These are phyloP conservation scores for Scyliorhinus canicula DNA, from an alignment of 2,797 vertebrate genomes.

Conservation along the genomic window DNA sequence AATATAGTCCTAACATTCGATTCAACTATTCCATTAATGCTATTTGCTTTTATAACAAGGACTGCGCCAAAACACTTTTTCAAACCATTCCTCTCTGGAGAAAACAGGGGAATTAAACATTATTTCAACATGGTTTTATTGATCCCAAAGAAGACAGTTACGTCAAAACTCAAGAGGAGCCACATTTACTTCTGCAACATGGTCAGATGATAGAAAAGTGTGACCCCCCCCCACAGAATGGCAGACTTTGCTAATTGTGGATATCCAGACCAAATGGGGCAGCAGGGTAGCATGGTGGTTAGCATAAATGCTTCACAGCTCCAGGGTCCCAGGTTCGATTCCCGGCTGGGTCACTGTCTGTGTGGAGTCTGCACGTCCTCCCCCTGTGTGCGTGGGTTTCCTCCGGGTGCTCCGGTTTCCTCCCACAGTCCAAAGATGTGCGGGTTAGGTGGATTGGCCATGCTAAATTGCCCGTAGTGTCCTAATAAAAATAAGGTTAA, in stretches of 20 bases:
- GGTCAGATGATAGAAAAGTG: not conserved
- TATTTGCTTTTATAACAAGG: not conserved
- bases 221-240: too few species aligned
- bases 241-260: not conserved
- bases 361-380: too few species aligned
- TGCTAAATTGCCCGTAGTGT: too few species aligned
- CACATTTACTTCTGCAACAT: not conserved
- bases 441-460: too few species aligned
- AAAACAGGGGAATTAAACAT: not conserved
- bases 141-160: not conserved
- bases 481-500: too few species aligned
- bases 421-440: too few species aligned
- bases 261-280: not conserved
- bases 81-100: not conserved
- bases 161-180: not conserved
- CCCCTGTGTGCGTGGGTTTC: too few species aligned
- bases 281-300: too few species aligned
- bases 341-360: too few species aligned
- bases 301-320: too few species aligned
- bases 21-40: not conserved
- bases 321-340: too few species aligned
- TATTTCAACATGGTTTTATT: not conserved
- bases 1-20: not conserved
- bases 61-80: not conserved
- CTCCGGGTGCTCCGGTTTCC: too few species aligned